Percentiles rank a stretch among this genome's conserved stretches.
Evolutionary conservation across 2,113 vertebrate species (phyloP).

Genomic region (Illadopsis cleaveri): DNA sequence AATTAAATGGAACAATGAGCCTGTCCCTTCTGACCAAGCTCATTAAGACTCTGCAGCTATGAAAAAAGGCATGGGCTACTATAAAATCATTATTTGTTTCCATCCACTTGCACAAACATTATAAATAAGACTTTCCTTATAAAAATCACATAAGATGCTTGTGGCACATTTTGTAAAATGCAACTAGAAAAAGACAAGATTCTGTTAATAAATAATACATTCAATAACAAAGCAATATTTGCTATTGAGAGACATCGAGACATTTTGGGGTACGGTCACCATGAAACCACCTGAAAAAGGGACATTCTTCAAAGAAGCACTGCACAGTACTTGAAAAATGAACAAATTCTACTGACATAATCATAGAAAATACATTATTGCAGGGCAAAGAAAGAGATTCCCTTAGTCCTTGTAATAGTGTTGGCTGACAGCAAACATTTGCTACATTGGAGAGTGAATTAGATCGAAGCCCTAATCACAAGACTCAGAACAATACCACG

Average conservation of each 20-base stretch:
- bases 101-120: slow-evolving; percentile 9
- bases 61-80: slow-evolving; percentile 39
- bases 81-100: slow-evolving; percentile 42
- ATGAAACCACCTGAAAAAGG: slow-evolving; percentile 32
- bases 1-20: slow-evolving; percentile 34
- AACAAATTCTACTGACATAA: background rate
- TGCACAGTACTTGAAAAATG: slow-evolving; percentile 14
- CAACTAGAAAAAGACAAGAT: slow-evolving; percentile 50
- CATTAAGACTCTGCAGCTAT: slow-evolving; percentile 24
- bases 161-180: slow-evolving; percentile 42
- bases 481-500: slow-evolving; percentile 7
- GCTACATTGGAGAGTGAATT: slow-evolving; percentile 33
- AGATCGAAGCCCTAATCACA: background rate
- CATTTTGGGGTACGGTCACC: slow-evolving; percentile 18
- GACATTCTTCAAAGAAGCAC: slow-evolving; percentile 28
- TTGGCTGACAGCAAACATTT: slow-evolving; percentile 26
- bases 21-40: slow-evolving; percentile 5
- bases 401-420: slow-evolving; percentile 29
- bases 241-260: slow-evolving; percentile 37
- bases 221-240: slow-evolving; percentile 48
- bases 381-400: slow-evolving; percentile 28
- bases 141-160: slow-evolving; percentile 50
- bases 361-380: slow-evolving; percentile 53
- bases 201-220: slow-evolving; percentile 41
- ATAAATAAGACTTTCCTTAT: slow-evolving; percentile 51